Evolutionary conservation across 2,113 vertebrate genomes (phyloP).

Genomic region (Crotophaga sulcirostris): DNA sequence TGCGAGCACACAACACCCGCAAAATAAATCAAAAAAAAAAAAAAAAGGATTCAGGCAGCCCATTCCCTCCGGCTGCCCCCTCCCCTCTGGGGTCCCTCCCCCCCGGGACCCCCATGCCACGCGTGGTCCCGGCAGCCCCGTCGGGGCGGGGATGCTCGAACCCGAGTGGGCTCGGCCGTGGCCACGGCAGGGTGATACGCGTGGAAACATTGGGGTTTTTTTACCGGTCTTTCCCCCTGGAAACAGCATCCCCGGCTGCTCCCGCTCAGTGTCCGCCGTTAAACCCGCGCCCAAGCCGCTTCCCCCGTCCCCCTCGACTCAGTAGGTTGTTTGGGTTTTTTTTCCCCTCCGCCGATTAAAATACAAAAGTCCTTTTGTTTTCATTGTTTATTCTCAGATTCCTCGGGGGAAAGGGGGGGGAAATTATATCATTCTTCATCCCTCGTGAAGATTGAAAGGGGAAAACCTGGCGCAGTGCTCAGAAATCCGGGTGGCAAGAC

Average conservation of each 20-base stretch:
- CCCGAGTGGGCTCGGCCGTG: background rate
- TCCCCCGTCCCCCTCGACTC: too few species aligned
- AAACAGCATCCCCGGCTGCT: background rate
- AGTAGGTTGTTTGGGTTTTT: too few species aligned
- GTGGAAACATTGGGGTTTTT: background rate
- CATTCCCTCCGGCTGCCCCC: background rate
- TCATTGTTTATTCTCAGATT: background rate
- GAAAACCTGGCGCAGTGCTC: background rate
- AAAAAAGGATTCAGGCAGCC: background rate
- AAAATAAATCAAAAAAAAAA: background rate
- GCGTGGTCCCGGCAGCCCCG: background rate
- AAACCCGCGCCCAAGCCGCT: background rate
- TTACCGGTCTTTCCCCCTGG: background rate
- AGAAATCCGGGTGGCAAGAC: background rate
- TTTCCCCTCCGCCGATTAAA: background rate
- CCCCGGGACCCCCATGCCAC: background rate
- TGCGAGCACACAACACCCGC: rapidly evolving
- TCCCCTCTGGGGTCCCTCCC: too few species aligned
- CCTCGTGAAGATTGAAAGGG: background rate
- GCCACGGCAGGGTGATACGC: background rate
- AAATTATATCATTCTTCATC: background rate
- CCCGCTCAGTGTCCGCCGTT: background rate
- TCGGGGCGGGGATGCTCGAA: too few species aligned
- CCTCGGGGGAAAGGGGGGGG: background rate
- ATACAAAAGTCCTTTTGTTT: background rate